Evolutionary conservation across 1,140 invertebrate genomes (phyloP).

Genomic region (Melipona quadrifasciata): DNA sequence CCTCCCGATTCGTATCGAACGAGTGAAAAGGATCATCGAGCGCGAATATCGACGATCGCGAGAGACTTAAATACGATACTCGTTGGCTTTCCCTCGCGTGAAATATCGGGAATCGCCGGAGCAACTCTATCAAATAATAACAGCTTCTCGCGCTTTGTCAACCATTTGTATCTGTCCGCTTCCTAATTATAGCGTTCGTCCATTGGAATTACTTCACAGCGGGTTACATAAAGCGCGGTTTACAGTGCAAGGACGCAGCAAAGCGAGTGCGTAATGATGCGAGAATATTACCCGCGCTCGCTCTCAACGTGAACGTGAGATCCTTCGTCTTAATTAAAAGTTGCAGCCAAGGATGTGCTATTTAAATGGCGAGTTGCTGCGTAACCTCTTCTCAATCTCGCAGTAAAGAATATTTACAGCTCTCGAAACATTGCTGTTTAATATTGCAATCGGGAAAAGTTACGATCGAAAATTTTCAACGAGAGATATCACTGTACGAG

Average conservation of each 20-base stretch:
- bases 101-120: too few species aligned
- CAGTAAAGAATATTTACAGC: neutral
- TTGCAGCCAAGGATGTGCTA: neutral
- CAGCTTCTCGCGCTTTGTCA: too few species aligned
- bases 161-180: neutral
- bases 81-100: too few species aligned
- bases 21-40: too few species aligned
- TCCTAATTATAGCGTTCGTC: neutral
- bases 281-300: neutral
- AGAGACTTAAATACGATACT: too few species aligned
- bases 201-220: neutral
- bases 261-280: neutral
- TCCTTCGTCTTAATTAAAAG: slow-evolving; percentile 35
- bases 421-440: too few species aligned
- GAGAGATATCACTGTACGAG: too few species aligned
- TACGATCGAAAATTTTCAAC: too few species aligned
- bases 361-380: neutral
- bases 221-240: neutral
- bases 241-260: too few species aligned
- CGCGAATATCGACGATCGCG: too few species aligned
- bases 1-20: too few species aligned
- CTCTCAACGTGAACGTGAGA: neutral
- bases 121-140: too few species aligned
- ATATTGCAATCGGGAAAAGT: neutral
- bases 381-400: neutral